Base-by-base conservation (phyloP, 2,113 vertebrate species). In the Pelusios castaneus region DNA sequence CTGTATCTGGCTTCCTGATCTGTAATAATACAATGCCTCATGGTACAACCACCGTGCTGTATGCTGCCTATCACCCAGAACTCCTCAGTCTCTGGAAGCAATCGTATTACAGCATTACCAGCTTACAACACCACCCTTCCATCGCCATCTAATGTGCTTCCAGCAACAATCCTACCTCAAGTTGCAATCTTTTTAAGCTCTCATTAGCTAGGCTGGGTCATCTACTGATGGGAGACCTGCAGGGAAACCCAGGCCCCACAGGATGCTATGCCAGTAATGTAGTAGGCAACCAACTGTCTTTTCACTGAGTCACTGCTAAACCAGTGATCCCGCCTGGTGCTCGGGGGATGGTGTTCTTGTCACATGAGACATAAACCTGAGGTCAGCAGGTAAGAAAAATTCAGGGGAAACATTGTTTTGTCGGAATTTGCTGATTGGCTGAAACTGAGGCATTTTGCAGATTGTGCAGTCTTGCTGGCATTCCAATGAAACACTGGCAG, bases 401-500 rank as follows among this genome's bases (percentile, higher is more conserved):
- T 80, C 34, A 91, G 56, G 85, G 10, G 82, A 55, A 12, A 75
- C 2, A 4, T 11, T 84, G 60, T 10, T 19, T 80, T 58, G 63
- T 54, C 80, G 85, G 21, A 91, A 93, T 84, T 94, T 78, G 75
- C 14, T n/a, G 22, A 78, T 19, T 78, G 78, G 75, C 34, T 34
- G 88, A 86, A 91, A 87, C 70, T 8, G 52, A 27, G 56, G 16
- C 5, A 17, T 43, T 56, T 56, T 24, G 25, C 54, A 41, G 52
- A 17, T 55, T 9, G n/a, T 29, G 25, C 45, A 8, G 55, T 80
- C 93, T 92, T 86, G 81, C 54, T 52, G 21, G 0, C 12, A 21
- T 90, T 92, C 80, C 60, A 87, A 87, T 38, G 78, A 63, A 91
- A 91, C 73, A 73, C 12, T 89, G 80, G 27, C 27, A 34, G 92